phyloP scores from a whole-genome alignment of 2,888 invertebrate genomes.

The Sylvicola cinctus region DNA sequence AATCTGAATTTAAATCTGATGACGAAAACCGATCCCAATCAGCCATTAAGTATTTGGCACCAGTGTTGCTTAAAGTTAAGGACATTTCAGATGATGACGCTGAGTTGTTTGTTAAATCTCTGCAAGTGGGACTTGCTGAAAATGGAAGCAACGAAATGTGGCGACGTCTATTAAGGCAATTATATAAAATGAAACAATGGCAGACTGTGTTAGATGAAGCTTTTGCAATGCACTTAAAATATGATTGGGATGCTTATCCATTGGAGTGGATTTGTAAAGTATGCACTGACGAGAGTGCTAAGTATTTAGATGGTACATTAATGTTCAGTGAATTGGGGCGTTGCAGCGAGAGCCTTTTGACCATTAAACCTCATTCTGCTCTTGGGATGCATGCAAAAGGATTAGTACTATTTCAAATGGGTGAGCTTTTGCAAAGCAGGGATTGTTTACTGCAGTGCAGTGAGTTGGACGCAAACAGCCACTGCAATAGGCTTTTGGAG shows the following conservation, averaged over 20 bases:
- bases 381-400: no score
- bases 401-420: no score
- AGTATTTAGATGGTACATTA: no score
- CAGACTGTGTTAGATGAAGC: slow-evolving; percentile 25
- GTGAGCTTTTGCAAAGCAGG: no score
- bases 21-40: slow-evolving; percentile 1
- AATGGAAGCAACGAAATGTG: neutral
- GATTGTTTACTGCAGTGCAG: no score
- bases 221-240: slow-evolving; percentile 27
- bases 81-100: slow-evolving; percentile 1
- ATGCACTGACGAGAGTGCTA: no score
- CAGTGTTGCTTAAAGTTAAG: slow-evolving; percentile 4
- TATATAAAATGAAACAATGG: slow-evolving; percentile 22
- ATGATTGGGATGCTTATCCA: slow-evolving; percentile 28
- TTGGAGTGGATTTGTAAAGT: slow-evolving; percentile 39
- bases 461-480: slow-evolving; percentile 4
- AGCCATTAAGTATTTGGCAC: slow-evolving; percentile 2
- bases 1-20: slow-evolving; percentile 6
- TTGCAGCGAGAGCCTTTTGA: no score
- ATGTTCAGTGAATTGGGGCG: no score
- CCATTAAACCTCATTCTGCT: no score
- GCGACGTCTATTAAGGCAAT: slow-evolving; percentile 12
- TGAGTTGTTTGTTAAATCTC: no score
- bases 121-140: no score
- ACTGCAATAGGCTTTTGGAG: slow-evolving; percentile 29